Evolutionary conservation across 2,888 invertebrate species (phyloP), one percentile per base, ranked within the genome.

Genomic region (Stenolophus ochropezus): DNA sequence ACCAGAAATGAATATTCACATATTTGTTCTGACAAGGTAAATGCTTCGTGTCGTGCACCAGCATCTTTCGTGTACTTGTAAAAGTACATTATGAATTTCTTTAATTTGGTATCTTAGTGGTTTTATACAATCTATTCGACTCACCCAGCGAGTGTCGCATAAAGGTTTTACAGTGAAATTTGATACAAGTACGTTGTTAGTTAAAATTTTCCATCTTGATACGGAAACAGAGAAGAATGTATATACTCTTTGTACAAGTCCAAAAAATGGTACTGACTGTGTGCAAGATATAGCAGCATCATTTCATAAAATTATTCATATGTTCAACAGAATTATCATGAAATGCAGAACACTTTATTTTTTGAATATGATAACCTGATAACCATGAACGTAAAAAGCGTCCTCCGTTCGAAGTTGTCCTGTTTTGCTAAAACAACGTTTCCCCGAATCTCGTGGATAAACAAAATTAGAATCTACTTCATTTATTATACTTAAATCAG

Each of bases 1-100:
- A 18, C 58, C 23, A 58, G 18, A 58, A 21, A 58, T 16, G 58
- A 16, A 58, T 58, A 58, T 16, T 58, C 58, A 20, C 58, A 58
- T 16, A 58, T 58, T 58, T 58, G 58, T 58, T 58, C 58, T 58
- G 18, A 58, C n/a, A 58, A 58, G 4, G 58, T 58, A 5, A 58
- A 58, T 58, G 58, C 58, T 58, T 58, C 58, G 23, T 58, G 58
- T 58, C 58, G 58, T 58, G 58, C 58, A 16, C 58, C 18, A 16
- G 58, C 2, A 58, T 58, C 58, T 58, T 58, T 58, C 58, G 18
- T 58, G 58, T 16, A 58, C 58, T 58, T 58, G 58, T 58, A 58
- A 5, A 5, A 58, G 58, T 16, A 20, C 58, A 58, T 58, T 11
- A n/a, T 58, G 58, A 2, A 16, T 58, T 58, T 58, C 58, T 6